Evolutionary conservation across 2,888 invertebrate genomes (phyloP), one percentile per base, ranked within the genome.

Genomic region (Colletes collaris): DNA sequence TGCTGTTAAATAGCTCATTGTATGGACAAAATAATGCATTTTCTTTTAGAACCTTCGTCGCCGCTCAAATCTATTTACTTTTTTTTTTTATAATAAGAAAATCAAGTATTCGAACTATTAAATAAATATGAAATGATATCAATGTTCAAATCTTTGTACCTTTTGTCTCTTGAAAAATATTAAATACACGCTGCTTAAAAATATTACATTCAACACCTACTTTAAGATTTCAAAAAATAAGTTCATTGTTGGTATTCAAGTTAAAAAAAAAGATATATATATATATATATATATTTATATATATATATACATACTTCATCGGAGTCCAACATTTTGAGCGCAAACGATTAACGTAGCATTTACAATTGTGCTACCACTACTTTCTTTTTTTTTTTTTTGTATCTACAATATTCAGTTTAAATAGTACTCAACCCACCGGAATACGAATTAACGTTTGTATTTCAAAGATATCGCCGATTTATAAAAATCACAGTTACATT

Each of bases 1-100:
- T 53, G 69, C 75, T 79, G 68, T 79, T 63, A 73, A 56, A 82
- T 68, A 76, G 60, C 62, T 77, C 66, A 68, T 73, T 70, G n/a
- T 64, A 66, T 78, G 71, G 73, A 60, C 82, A 86, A 85, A 86
- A 86, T 86, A 80, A 82, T 67, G 60, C 27, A 35, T 66, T 53
- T 52, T 82, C 44, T 69, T 85, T 83, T 74, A 83, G 80, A 85
- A 86, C 80, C 44, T 73, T 80, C n/a, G 58, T 79, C 77, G 70
- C 64, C 68, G 52, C 60, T 76, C 65, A 68, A 85, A 79, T 77
- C 59, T 66, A 59, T 63, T 60, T 52, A 50, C 46, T 8, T 68
- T 55, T 16, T 16, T 16, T 16, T n/a, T 16, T 19, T 27, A 49
- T 62, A 62, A 62, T 19, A 16, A 62, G 7, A 49, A 62, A 46